Percentiles rank a stretch among this genome's conserved stretches.
These are phyloP conservation scores for Mustela nigripes DNA, from an alignment of 2,113 vertebrate species.

Conservation along the genomic window DNA sequence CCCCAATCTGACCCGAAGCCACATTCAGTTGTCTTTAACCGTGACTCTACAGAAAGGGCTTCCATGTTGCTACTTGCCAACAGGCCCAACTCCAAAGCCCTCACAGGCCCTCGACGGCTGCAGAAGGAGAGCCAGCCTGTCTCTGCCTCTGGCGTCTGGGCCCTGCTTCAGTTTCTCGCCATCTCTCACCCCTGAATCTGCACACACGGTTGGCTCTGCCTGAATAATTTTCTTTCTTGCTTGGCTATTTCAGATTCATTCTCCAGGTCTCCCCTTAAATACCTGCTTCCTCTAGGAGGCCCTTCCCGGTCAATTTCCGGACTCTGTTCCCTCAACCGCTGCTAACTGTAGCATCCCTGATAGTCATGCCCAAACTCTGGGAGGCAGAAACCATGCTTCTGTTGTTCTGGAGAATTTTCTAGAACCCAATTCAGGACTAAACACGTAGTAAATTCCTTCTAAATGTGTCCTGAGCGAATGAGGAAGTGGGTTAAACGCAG, in stretches of 20 bases:
- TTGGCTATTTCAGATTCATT: not conserved
- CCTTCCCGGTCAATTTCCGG: not conserved
- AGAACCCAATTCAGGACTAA: not conserved
- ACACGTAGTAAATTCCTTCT: not conserved
- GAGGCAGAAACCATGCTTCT: not conserved
- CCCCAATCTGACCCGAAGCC: not conserved
- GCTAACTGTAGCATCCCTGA: not conserved
- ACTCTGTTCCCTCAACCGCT: fast-evolving
- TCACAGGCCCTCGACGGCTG: not conserved
- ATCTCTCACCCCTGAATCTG: not conserved
- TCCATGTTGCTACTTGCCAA: too few species aligned
- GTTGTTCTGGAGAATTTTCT: not conserved
- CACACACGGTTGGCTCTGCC: not conserved
- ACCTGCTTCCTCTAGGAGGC: not conserved
- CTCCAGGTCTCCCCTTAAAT: not conserved
- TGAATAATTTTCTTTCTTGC: not conserved
- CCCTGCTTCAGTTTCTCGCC: too few species aligned
- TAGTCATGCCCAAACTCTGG: not conserved
- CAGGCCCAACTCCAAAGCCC: not conserved
- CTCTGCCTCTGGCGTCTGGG: not conserved
- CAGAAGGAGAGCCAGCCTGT: not conserved
- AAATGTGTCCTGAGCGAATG: not conserved
- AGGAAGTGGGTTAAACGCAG: not conserved
- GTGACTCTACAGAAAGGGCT: not conserved
- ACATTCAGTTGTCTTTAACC: not conserved